These are phyloP conservation scores for Turdus rufiventris DNA, from an alignment of 2,113 vertebrate species.

Conservation along the genomic window DNA sequence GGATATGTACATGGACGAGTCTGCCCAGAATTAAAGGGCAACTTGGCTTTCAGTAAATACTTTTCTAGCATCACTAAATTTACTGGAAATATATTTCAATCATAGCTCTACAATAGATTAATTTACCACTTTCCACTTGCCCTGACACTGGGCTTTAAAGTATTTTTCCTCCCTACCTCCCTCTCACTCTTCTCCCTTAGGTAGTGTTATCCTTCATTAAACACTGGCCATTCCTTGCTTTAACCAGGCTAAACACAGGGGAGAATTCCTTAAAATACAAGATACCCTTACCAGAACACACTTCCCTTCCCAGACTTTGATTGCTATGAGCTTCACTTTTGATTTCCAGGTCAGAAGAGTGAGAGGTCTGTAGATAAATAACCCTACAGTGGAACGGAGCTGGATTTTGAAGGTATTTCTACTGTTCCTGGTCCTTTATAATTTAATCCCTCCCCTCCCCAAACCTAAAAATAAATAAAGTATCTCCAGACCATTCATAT, in stretches of 20 bases:
- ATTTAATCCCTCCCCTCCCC: slow-evolving; percentile 68
- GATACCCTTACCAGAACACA: neutral
- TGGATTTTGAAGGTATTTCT: slow-evolving; percentile 59
- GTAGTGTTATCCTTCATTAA: slow-evolving; percentile 38
- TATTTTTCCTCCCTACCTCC: slow-evolving; percentile 26
- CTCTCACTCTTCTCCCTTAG: neutral
- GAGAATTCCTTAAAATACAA: neutral
- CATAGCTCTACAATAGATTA: slow-evolving; percentile 49
- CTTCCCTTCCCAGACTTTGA: slow-evolving; percentile 7
- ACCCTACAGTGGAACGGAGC: slow-evolving; percentile 61
- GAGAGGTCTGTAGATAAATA: slow-evolving; percentile 69
- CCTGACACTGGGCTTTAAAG: slow-evolving; percentile 28
- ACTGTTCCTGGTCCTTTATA: slow-evolving; percentile 76
- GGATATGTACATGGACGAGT: slow-evolving; percentile 70
- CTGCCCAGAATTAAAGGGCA: slow-evolving; percentile 57
- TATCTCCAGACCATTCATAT: slow-evolving; percentile 72
- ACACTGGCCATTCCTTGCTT: neutral
- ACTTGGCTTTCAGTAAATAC: slow-evolving; percentile 57
- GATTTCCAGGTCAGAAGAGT: slow-evolving; percentile 59
- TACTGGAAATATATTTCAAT: slow-evolving; percentile 34
- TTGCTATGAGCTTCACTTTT: slow-evolving; percentile 13
- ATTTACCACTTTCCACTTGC: slow-evolving; percentile 27
- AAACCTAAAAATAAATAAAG: slow-evolving; percentile 76
- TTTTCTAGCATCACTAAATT: slow-evolving; percentile 23
- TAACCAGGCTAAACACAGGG: neutral